A percentile compares a stretch with the other conserved stretches of the same genome.
phyloP scores from a whole-genome alignment of 2,797 vertebrate species.

The Semotilus atromaculatus region DNA sequence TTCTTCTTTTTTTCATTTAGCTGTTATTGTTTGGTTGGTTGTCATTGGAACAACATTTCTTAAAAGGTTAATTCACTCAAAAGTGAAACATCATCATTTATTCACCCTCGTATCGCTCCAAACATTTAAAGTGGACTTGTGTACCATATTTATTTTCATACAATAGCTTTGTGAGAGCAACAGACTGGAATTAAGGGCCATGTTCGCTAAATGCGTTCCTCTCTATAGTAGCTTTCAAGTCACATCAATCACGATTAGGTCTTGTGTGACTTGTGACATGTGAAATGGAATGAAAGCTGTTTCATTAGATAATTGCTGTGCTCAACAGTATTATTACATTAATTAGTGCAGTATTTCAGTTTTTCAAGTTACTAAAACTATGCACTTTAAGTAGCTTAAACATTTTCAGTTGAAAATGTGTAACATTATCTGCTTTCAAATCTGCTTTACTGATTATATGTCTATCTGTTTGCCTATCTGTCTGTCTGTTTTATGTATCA shows the following conservation, averaged over 20 bases:
- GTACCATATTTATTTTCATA: background rate
- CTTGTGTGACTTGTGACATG: background rate
- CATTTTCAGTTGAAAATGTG: too few relatives aligned
- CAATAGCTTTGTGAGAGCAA: background rate
- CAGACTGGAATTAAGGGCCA: background rate
- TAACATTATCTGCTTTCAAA: too few relatives aligned
- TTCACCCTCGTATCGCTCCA: background rate
- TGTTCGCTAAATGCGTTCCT: background rate
- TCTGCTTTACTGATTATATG: too few relatives aligned
- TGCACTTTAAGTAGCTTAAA: too few relatives aligned
- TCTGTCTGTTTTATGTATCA: too few relatives aligned
- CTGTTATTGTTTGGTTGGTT: conserved; percentile 1
- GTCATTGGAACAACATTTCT: background rate
- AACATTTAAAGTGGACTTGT: background rate
- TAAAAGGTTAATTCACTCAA: background rate
- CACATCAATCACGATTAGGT: background rate
- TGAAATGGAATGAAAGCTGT: background rate
- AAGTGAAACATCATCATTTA: background rate
- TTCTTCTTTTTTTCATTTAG: background rate
- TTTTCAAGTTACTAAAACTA: too few relatives aligned
- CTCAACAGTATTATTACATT: background rate
- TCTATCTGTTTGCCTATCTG: background rate
- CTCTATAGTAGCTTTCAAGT: background rate
- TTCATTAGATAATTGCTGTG: background rate
- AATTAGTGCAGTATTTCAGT: background rate